A percentile compares a stretch with the other conserved stretches of the same genome.
Conservation (phyloP, 1,140 invertebrate species). For the Papilio dardanus region DNA sequence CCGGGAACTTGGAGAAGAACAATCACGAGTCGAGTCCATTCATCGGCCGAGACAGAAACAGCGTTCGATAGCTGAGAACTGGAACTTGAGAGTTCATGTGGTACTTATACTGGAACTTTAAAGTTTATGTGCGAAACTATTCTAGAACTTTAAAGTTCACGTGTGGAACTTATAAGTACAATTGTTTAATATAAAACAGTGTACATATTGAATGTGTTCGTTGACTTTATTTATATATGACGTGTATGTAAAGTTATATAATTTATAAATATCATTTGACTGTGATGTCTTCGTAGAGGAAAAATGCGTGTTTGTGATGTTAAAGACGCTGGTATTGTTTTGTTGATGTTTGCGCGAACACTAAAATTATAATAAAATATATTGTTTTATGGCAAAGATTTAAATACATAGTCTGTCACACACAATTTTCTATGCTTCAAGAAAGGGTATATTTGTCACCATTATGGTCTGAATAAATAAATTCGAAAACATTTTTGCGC, state of each 20-base stretch:
- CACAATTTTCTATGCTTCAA: neutral
- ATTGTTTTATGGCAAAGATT: conserved; percentile 22
- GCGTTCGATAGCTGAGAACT: conserved; percentile 66
- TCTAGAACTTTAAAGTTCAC: conserved; percentile 36
- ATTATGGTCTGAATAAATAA: neutral
- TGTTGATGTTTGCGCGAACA: conserved; percentile 70
- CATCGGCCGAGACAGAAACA: conserved; percentile 71
- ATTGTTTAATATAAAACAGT: conserved; percentile 49
- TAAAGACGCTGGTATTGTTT: conserved; percentile 61
- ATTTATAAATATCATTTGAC: conserved; percentile 73
- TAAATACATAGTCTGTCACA: conserved; percentile 4
- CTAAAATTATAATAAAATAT: conserved; percentile 41
- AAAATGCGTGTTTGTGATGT: conserved; percentile 71
- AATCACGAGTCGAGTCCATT: conserved; percentile 86
- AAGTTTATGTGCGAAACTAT: conserved; percentile 41
- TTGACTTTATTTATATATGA: conserved; percentile 28
- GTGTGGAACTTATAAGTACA: conserved; percentile 44
- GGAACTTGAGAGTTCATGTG: neutral
- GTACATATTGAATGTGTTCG: conserved; percentile 46
- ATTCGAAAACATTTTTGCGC: too few relatives aligned
- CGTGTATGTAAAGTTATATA: conserved; percentile 57
- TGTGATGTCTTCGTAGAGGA: conserved; percentile 81
- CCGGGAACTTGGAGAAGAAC: conserved; percentile 91
- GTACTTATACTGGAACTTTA: conserved; percentile 43
- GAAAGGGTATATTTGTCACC: too few relatives aligned